Percentiles rank a stretch among this genome's conserved stretches.
phyloP scores from a whole-genome alignment of 1,140 invertebrate species.

The Amphibalanus amphitrite region DNA sequence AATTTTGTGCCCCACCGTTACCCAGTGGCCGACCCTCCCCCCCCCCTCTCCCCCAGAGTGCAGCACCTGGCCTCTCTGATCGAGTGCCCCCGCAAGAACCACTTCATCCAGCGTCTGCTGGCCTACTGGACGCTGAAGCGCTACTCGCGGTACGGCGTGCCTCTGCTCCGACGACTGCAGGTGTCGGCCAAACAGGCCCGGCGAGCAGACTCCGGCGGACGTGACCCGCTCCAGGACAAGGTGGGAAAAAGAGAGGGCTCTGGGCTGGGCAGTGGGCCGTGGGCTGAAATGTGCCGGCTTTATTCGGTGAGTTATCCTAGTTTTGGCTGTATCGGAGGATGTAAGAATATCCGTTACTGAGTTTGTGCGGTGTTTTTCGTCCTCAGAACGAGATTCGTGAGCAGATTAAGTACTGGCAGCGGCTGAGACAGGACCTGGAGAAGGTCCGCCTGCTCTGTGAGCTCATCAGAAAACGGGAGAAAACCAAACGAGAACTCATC shows the following conservation, averaged over 20 bases:
- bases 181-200: conserved; percentile 4
- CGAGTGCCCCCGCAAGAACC: conserved; percentile 50
- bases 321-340: too few relatives aligned
- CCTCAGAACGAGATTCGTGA: conserved; percentile 24
- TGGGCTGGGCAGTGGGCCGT: too few relatives aligned
- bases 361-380: too few relatives aligned
- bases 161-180: conserved; percentile 57
- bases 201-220: too few relatives aligned
- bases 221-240: too few relatives aligned
- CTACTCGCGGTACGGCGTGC: conserved; percentile 90
- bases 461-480: conserved; percentile 84
- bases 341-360: too few relatives aligned
- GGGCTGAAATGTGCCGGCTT: too few relatives aligned
- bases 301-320: too few relatives aligned
- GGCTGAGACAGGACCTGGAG: conserved; percentile 84
- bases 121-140: conserved; percentile 45
- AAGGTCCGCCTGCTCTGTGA: conserved; percentile 81
- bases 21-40: too few relatives aligned
- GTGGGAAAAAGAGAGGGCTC: too few relatives aligned
- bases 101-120: conserved; percentile 58
- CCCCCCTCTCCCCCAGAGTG: too few relatives aligned
- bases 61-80: conserved; percentile 18
- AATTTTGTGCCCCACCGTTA: too few relatives aligned
- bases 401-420: conserved; percentile 87
- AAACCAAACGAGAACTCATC: conserved; percentile 74